Evolutionary conservation across 53 echinoderm and acorn worm genomes (phyloP).

Genomic region (Holothuria leucospilota): DNA sequence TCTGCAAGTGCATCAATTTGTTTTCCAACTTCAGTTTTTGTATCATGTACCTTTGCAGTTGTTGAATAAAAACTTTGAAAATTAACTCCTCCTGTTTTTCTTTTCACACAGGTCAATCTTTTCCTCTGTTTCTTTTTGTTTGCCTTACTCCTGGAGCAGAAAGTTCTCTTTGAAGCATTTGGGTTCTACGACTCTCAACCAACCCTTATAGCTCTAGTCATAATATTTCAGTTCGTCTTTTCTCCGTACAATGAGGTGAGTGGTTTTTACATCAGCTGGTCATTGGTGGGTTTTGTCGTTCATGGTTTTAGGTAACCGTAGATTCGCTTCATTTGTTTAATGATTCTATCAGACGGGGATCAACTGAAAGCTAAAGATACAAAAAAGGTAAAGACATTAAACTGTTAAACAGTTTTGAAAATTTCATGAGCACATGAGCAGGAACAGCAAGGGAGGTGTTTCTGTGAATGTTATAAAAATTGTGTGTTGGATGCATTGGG

Average conservation of each 20-base stretch:
- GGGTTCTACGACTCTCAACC: conserved; percentile 86
- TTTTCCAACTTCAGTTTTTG: too few relatives aligned
- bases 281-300: neutral
- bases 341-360: neutral
- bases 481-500: too few relatives aligned
- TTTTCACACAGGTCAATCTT: conserved; percentile 78
- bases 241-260: conserved; percentile 98
- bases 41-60: too few relatives aligned
- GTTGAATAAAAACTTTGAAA: too few relatives aligned
- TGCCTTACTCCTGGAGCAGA: conserved; percentile 85
- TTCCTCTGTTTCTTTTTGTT: conserved; percentile 97
- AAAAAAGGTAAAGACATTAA: conserved; percentile 13
- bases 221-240: conserved; percentile 99
- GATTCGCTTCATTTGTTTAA: neutral
- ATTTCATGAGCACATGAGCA: too few relatives aligned
- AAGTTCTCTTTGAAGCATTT: conserved; percentile 96
- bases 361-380: neutral
- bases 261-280: neutral
- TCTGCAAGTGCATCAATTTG: too few relatives aligned
- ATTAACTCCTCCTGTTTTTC: neutral
- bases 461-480: too few relatives aligned
- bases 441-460: too few relatives aligned
- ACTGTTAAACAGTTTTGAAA: too few relatives aligned
- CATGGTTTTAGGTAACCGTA: neutral
- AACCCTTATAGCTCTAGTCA: conserved; percentile 86